Base-by-base conservation (phyloP, 1,140 invertebrate genomes). In the Vanessa tameamea region DNA sequence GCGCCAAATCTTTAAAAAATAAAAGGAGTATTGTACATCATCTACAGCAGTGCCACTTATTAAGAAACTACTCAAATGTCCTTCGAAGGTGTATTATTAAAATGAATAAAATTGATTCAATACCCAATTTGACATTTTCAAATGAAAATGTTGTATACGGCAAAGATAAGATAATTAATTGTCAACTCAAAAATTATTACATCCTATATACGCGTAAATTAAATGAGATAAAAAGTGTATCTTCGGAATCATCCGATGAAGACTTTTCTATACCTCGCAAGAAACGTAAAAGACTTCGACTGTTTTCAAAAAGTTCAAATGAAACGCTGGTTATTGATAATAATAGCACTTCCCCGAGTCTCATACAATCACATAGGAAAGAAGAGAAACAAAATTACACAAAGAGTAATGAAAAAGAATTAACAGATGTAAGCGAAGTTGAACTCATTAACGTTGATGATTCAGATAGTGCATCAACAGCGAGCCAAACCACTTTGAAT, bases 401-500 rank as follows among this genome's bases (percentile, higher is more conserved):
- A 9, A 50, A 31, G 15, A 48, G 65, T 72, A 73, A 57, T 70
- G 64, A 61, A 55, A 73, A 20, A 67, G 77, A 47, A 66, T 59
- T 64, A 31, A 72, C n/a, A 67, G 71, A 55, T 53, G 51, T 53
- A 75, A 75, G n/a, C 43, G 75, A 80, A 23, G 74, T 80, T 69
- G 81, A 86, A 76, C 87, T 79, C 73, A 85, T 87, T 57, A 79
- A 82, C 64, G 81, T 89, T 69, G 81, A 83, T 59, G 86, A 88
- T 69, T 85, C 86, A 47, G 82, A 78, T 82, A 57, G 79, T 47
- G 66, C 16, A 14, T 76, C 74, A 23, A 48, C 26, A 47, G 59
- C 77, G 51, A 53, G 47, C 63, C 73, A 66, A 64, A 72, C 23
- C 7, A 13, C 57, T 5, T 31, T n/a, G 11, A 48, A 47, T 14